Conservation (phyloP, 2,888 invertebrate species). For the Operophtera brumata region DNA sequence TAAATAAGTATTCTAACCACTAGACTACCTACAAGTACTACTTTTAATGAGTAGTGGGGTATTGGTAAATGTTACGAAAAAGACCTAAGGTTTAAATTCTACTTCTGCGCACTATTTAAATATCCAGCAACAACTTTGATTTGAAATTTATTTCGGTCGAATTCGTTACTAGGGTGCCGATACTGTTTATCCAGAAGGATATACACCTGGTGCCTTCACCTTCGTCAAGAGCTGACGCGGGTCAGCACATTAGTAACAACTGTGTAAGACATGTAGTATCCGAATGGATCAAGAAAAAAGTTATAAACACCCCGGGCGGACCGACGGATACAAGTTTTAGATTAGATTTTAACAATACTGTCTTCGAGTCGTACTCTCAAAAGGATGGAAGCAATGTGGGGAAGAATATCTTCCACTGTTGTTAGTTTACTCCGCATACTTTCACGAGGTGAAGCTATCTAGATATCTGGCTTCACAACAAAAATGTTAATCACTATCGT, state of each 20-base stretch:
- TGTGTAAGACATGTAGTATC: constrained; percentile 55
- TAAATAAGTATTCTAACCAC: too few relatives aligned
- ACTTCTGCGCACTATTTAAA: neutral
- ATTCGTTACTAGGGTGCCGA: constrained; percentile 55
- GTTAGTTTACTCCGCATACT: neutral
- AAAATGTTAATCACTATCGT: too few relatives aligned
- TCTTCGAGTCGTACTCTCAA: neutral
- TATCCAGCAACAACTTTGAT: constrained; percentile 41
- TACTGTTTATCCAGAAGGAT: constrained; percentile 48
- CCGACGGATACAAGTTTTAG: constrained; percentile 26
- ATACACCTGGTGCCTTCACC: constrained; percentile 60
- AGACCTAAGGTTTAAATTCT: too few relatives aligned
- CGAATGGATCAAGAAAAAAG: constrained; percentile 35
- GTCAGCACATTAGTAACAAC: constrained; percentile 64
- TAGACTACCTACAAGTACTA: too few relatives aligned
- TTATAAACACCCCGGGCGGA: constrained; percentile 30
- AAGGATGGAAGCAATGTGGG: neutral
- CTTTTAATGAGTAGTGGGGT: neutral
- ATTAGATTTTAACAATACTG: constrained; percentile 31
- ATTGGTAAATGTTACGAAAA: neutral
- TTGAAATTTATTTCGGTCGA: constrained; percentile 50
- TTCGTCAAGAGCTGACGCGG: constrained; percentile 63
- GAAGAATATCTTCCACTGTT: neutral
- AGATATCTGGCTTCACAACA: too few relatives aligned
- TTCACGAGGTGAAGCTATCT: neutral